Percentiles rank a stretch among this genome's conserved stretches.
These are phyloP conservation scores for Drosophila paramelanica DNA, from an alignment of 2,888 invertebrate genomes.

Conservation along the genomic window DNA sequence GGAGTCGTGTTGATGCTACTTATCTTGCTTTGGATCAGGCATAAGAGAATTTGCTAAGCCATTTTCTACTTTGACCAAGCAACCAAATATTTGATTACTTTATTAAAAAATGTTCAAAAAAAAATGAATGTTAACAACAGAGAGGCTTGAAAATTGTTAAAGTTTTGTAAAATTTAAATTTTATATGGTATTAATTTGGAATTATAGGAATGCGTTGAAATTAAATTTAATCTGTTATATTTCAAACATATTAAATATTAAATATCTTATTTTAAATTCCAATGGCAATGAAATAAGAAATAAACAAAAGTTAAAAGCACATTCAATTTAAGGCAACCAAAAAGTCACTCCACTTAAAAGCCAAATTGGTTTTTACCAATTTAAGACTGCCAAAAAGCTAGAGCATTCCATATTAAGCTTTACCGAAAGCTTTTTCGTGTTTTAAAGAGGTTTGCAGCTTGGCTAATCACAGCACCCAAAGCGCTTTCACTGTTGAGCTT, in stretches of 20 bases:
- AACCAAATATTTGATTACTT: not conserved
- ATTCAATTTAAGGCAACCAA: not conserved
- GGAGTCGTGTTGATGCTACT: constrained; percentile 34
- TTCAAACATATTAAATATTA: not conserved
- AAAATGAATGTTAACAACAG: too few relatives aligned
- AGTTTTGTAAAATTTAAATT: too few relatives aligned
- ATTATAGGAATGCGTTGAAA: too few relatives aligned
- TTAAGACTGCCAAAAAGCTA: not conserved
- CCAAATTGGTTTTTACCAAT: not conserved
- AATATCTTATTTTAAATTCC: not conserved
- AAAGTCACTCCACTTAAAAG: not conserved
- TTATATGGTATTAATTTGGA: too few relatives aligned
- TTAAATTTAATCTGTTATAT: not conserved
- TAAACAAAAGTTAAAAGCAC: not conserved
- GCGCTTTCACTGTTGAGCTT: not conserved
- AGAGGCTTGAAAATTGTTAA: too few relatives aligned
- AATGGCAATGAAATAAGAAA: not conserved
- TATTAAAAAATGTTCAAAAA: too few relatives aligned
- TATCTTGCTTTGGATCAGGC: constrained; percentile 14
- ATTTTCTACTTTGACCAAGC: constrained; percentile 5
- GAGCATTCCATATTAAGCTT: not conserved
- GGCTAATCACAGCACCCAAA: not conserved
- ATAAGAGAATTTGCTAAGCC: constrained; percentile 16
- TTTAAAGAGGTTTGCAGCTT: constrained; percentile 12
- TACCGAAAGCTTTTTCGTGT: not conserved